Percentiles rank a stretch among this genome's conserved stretches.
Evolutionary conservation across 2,113 vertebrate species (phyloP).

Genomic region (Saccopteryx leptura): DNA sequence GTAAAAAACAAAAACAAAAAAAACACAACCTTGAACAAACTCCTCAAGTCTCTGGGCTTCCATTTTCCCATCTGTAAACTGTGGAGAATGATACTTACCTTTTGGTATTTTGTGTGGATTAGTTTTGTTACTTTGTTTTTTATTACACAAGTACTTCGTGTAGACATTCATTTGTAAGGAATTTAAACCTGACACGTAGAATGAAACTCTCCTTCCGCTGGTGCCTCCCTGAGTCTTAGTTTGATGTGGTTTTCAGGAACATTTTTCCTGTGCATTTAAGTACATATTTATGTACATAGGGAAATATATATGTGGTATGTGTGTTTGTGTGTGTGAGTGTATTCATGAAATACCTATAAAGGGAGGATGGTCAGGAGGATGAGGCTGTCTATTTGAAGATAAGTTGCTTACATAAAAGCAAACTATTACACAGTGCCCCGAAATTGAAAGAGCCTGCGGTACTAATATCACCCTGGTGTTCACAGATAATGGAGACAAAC

Average conservation of each 20-base stretch:
- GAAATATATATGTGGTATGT: not conserved
- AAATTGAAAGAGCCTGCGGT: not conserved
- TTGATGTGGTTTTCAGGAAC: not conserved
- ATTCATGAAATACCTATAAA: not conserved
- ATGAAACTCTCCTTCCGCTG: constrained; percentile 47
- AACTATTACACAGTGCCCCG: not conserved
- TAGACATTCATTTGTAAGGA: constrained; percentile 30
- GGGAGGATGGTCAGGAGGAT: not conserved
- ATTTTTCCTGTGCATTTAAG: not conserved
- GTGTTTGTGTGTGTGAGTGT: too few species aligned
- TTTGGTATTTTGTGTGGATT: constrained; percentile 1
- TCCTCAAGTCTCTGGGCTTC: constrained; percentile 28
- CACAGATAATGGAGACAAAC: not conserved
- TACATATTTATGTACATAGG: not conserved
- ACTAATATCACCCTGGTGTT: not conserved
- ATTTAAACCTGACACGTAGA: constrained; percentile 4
- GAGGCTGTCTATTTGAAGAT: not conserved
- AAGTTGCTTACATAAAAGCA: not conserved
- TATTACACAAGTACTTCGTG: not conserved
- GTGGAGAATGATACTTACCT: constrained; percentile 23
- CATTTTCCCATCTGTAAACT: constrained; percentile 29
- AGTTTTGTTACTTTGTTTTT: not conserved
- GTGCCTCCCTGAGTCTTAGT: not conserved
- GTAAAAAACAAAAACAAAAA: not conserved
- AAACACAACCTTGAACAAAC: not conserved